These are phyloP conservation scores for Protaetia brevitarsis DNA, from an alignment of 1,140 invertebrate genomes.

Conservation along the genomic window DNA sequence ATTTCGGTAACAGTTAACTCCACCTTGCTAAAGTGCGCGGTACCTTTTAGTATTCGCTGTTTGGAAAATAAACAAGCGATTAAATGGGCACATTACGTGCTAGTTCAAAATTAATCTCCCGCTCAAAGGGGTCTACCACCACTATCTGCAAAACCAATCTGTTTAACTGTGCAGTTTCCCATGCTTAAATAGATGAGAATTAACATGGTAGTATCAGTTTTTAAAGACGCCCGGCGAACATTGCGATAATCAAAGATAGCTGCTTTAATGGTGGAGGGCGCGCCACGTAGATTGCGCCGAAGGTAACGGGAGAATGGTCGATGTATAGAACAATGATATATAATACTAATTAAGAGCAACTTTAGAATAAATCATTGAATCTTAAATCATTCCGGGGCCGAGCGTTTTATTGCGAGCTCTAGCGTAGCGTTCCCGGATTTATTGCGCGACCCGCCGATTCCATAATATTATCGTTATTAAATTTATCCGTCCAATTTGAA, in stretches of 20 bases:
- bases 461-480: neutral
- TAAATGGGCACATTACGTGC: neutral
- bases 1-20: neutral
- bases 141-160: conserved; percentile 2
- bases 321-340: neutral
- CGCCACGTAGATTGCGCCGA: neutral
- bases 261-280: neutral
- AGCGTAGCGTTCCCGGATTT: neutral
- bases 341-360: conserved; percentile 1
- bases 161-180: neutral
- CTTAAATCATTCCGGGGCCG: neutral
- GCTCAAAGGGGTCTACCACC: neutral
- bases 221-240: neutral
- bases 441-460: neutral
- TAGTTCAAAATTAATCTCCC: conserved; percentile 12
- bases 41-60: neutral
- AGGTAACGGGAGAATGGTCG: neutral
- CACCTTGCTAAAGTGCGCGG: neutral
- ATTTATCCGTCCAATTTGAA: neutral
- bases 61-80: neutral
- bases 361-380: neutral
- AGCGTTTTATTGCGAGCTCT: neutral
- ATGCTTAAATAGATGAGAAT: neutral
- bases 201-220: neutral
- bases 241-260: neutral